These are phyloP conservation scores for Mormyrops boulengeri DNA, from an alignment of 2,797 vertebrate species.

Conservation along the genomic window DNA sequence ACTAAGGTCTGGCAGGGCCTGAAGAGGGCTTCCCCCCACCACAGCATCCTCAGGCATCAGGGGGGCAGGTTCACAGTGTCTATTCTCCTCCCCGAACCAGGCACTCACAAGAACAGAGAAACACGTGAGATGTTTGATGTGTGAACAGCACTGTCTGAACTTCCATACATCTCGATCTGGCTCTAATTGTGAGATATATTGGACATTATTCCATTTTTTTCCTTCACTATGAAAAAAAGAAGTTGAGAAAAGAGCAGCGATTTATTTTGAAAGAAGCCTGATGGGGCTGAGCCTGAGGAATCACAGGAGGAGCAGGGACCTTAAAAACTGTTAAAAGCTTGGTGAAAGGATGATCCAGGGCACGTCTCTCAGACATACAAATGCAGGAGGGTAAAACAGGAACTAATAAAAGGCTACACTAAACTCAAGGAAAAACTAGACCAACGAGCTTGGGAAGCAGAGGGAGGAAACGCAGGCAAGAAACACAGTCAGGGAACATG, in stretches of 20 bases:
- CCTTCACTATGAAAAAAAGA: background rate
- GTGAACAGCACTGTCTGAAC: background rate
- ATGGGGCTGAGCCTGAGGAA: background rate
- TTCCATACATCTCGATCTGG: background rate
- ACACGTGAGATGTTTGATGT: background rate
- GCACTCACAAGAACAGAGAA: background rate
- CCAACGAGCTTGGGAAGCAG: background rate
- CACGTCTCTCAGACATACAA: background rate
- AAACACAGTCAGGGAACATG: background rate
- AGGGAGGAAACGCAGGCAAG: background rate
- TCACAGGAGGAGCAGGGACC: background rate
- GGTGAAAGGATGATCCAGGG: background rate
- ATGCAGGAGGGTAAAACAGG: background rate
- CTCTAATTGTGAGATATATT: background rate
- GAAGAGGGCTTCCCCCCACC: background rate
- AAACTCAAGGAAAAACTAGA: background rate
- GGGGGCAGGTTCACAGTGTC: background rate
- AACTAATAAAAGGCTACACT: background rate
- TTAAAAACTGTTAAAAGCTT: background rate
- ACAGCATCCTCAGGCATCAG: too few relatives aligned
- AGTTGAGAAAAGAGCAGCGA: background rate
- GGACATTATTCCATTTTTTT: background rate
- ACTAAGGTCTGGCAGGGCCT: background rate
- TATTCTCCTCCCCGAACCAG: background rate
- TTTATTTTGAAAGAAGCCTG: background rate